A percentile compares a stretch with the other conserved stretches of the same genome.
phyloP scores from a whole-genome alignment of 1,140 invertebrate species.

The Hesperophylax magnus region DNA sequence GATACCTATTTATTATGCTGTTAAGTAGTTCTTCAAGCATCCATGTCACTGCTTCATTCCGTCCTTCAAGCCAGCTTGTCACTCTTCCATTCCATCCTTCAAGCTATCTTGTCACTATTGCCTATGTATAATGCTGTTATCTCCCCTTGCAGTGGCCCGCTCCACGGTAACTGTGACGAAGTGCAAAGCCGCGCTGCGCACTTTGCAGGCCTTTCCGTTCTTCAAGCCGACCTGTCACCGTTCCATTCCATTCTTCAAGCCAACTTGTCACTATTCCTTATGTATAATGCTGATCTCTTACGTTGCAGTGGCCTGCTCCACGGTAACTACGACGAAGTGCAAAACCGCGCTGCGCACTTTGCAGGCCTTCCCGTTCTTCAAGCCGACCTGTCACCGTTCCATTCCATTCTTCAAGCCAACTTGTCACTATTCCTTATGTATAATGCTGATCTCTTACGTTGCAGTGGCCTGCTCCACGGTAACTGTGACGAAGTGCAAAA shows the following conservation, averaged over 20 bases:
- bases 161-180: slow-evolving; percentile 87
- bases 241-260: too few species aligned
- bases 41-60: slow-evolving; percentile 67
- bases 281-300: too few species aligned
- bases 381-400: too few species aligned
- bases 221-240: too few species aligned
- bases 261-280: too few species aligned
- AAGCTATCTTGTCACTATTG: too few species aligned
- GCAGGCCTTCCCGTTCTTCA: slow-evolving; percentile 85
- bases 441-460: slow-evolving; percentile 61
- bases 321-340: slow-evolving; percentile 92
- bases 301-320: too few species aligned
- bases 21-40: too few species aligned
- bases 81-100: slow-evolving; percentile 70
- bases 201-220: slow-evolving; percentile 90
- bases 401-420: slow-evolving; percentile 74
- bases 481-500: slow-evolving; percentile 92
- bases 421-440: slow-evolving; percentile 77
- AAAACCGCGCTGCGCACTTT: slow-evolving; percentile 88
- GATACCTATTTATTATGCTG: too few species aligned
- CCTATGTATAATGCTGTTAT: too few species aligned
- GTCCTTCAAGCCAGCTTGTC: slow-evolving; percentile 92
- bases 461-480: slow-evolving; percentile 93
- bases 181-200: slow-evolving; percentile 89
- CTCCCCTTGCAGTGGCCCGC: too few species aligned